A percentile compares a stretch with the other conserved stretches of the same genome.
phyloP scores from a whole-genome alignment of 1,140 invertebrate genomes.

The Drosophila insularis region DNA sequence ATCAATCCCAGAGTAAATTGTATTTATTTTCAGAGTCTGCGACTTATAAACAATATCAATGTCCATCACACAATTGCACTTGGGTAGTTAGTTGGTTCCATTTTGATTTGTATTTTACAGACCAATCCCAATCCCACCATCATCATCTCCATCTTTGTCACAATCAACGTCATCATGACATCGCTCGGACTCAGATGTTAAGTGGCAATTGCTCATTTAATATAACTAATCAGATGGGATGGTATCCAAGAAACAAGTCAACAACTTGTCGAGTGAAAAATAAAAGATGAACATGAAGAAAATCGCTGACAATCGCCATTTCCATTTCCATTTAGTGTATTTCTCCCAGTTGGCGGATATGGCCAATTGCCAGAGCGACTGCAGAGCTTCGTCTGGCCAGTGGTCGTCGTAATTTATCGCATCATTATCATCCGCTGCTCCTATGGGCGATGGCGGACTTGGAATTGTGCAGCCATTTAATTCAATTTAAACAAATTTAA shows the following conservation, averaged over 20 bases:
- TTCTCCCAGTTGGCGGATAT: conserved; percentile 56
- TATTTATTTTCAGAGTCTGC: too few relatives aligned
- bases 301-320: conserved; percentile 63
- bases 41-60: too few relatives aligned
- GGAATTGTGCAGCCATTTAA: conserved; percentile 74
- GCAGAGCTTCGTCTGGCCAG: conserved; percentile 48
- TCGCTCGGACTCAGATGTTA: conserved; percentile 14
- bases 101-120: too few relatives aligned
- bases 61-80: too few relatives aligned
- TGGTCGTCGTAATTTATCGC: conserved; percentile 53
- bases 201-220: conserved; percentile 71
- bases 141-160: not conserved
- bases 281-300: not conserved
- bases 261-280: conserved; percentile 20
- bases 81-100: too few relatives aligned
- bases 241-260: conserved; percentile 47
- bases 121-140: not conserved
- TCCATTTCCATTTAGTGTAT: conserved; percentile 51
- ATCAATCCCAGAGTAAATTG: too few relatives aligned
- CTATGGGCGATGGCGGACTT: conserved; percentile 55
- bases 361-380: conserved; percentile 65
- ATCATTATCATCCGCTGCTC: conserved; percentile 56
- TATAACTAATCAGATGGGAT: conserved; percentile 64
- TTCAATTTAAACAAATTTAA: conserved; percentile 81
- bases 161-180: not conserved